Evolutionary conservation across 2,888 invertebrate genomes (phyloP).

Genomic region (Eristalis tenax): DNA sequence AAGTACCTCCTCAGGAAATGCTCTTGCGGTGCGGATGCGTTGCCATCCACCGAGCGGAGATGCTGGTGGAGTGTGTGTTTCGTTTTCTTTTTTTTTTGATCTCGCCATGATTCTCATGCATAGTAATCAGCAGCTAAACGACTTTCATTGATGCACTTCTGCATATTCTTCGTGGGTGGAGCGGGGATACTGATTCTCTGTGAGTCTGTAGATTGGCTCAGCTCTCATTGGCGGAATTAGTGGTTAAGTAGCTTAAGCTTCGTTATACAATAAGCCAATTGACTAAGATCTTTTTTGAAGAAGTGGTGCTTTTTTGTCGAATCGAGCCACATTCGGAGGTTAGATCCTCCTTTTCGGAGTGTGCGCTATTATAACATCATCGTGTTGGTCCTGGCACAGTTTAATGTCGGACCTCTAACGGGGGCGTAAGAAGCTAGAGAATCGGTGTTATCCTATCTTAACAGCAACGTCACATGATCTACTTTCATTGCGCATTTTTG

Average conservation of each 20-base stretch:
- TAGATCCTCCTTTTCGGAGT: too few relatives aligned
- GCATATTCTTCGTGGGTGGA: not conserved
- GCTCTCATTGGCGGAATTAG: not conserved
- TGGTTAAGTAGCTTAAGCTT: not conserved
- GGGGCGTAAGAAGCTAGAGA: too few relatives aligned
- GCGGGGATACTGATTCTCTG: not conserved
- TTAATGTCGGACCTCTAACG: too few relatives aligned
- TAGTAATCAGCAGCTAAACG: not conserved
- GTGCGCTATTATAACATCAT: too few relatives aligned
- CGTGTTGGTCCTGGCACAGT: too few relatives aligned
- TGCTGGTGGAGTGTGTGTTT: not conserved
- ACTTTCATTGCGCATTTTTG: too few relatives aligned
- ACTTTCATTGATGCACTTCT: not conserved
- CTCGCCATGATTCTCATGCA: not conserved
- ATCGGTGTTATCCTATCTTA: too few relatives aligned
- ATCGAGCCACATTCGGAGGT: too few relatives aligned
- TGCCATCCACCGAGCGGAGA: not conserved
- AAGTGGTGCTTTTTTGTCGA: too few relatives aligned
- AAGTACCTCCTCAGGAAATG: conserved; percentile 1
- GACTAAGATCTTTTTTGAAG: too few relatives aligned
- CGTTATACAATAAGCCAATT: too few relatives aligned
- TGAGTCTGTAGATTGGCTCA: not conserved
- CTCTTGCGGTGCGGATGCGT: not conserved
- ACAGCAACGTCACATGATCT: too few relatives aligned
- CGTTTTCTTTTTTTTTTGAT: not conserved